Evolutionary conservation across 2,113 vertebrate species (phyloP).

Genomic region (Gymnobelideus leadbeateri): DNA sequence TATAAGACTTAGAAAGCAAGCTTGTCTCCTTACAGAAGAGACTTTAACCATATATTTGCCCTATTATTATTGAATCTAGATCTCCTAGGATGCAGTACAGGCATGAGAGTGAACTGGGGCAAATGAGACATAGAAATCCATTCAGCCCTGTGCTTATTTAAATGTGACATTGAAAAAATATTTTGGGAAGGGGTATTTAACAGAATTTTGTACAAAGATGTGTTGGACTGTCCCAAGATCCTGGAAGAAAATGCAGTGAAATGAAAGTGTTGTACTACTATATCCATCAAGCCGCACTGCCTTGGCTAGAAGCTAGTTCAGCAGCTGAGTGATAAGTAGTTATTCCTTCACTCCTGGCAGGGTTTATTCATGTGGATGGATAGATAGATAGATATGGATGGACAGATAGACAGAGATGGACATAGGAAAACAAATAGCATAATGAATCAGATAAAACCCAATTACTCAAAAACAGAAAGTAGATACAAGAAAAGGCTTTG

Average conservation of each 20-base stretch:
- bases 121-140: neutral
- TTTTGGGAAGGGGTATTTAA: neutral
- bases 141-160: neutral
- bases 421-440: no score
- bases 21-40: neutral
- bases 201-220: neutral
- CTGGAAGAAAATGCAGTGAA: neutral
- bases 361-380: no score
- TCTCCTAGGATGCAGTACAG: neutral
- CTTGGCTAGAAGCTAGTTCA: no score
- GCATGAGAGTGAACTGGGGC: neutral
- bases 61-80: neutral
- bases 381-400: no score
- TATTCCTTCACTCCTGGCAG: no score
- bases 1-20: neutral
- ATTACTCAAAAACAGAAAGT: no score
- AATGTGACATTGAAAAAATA: neutral
- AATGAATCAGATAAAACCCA: no score
- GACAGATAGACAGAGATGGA: no score
- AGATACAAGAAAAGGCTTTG: no score
- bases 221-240: neutral
- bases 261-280: neutral
- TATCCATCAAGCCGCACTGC: no score
- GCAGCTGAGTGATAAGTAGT: no score
- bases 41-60: neutral